These are phyloP conservation scores for Decapterus maruadsi DNA, from an alignment of 2,797 vertebrate genomes.

Conservation along the genomic window DNA sequence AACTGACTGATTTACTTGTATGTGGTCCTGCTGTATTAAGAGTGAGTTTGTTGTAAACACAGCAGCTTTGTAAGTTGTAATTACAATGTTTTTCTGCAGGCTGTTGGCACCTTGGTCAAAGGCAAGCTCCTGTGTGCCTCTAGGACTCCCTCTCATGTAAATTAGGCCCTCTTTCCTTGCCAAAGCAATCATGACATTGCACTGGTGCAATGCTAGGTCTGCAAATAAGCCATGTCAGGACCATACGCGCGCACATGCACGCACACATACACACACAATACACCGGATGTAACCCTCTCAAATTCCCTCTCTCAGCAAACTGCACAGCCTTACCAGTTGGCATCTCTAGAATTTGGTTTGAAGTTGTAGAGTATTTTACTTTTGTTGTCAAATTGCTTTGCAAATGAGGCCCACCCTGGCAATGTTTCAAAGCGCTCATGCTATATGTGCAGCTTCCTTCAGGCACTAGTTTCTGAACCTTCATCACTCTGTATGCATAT, in stretches of 20 bases:
- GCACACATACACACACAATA: constrained; percentile 39
- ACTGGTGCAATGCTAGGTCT: constrained; percentile 70
- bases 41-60: constrained; percentile 47
- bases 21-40: constrained; percentile 33
- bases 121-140: constrained; percentile 70
- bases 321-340: constrained; percentile 57
- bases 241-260: constrained; percentile 43
- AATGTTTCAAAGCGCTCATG: constrained; percentile 76
- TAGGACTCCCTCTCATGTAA: constrained; percentile 76
- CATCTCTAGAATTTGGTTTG: constrained; percentile 74
- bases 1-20: constrained; percentile 15
- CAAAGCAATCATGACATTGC: constrained; percentile 82
- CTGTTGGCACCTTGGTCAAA: constrained; percentile 78
- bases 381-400: constrained; percentile 83
- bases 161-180: constrained; percentile 70
- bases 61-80: constrained; percentile 68
- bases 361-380: constrained; percentile 78
- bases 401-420: constrained; percentile 81
- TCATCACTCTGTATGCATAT: constrained; percentile 79
- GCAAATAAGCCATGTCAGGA: constrained; percentile 75
- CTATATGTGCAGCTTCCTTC: constrained; percentile 78
- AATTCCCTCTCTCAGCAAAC: constrained; percentile 59
- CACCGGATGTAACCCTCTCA: constrained; percentile 61
- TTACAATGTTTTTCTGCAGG: constrained; percentile 74
- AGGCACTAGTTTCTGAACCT: constrained; percentile 78